Base-by-base conservation (phyloP, 2,113 vertebrate genomes). In the Gorilla gorilla region DNA sequence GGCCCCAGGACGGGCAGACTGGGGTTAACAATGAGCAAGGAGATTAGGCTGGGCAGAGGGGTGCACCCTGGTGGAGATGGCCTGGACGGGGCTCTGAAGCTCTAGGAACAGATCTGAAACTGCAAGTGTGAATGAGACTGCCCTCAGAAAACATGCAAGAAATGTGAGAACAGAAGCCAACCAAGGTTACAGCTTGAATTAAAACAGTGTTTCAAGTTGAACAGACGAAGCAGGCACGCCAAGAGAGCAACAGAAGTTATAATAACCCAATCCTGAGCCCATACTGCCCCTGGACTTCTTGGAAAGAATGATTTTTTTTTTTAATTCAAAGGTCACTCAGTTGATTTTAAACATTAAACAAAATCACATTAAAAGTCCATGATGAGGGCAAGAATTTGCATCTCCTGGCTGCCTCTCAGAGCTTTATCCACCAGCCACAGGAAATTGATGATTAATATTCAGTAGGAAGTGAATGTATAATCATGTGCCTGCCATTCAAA, bases 401-500 rank as follows among this genome's bases (percentile, higher is more conserved):
- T 90, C 88, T 95, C 86, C 61, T 73, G 70, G 79, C 75, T 48
- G 55, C 40, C 95, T 95, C 64, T 76, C 80, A 16, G n/a, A 88
- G 96, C 76, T 96, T 90, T 84, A 81, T 35, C 90, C 85, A 93
- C 87, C 64, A 91, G 97, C 81, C 94, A 94, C 95, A 93, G 92
- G 93, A 94, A 96, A 20, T 1, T 70, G 64, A 50, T 25, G 91
- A 96, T 96, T 97, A 98, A 97, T 97, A 98, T 97, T 88, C 96
- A 97, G 70, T 12, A 96, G 81, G 75, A 95, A 96, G 55, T 35
- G 64, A 89, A 97, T 97, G 95, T 95, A 90, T 88, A 94, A 96
- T 94, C 95, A 55, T 66, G 64, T 27, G 90, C 50, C 92, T 98
- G 95, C 76, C 98, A 98, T 92, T 98, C 98, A 98, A 96, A 97